Evolutionary conservation across 2,888 invertebrate genomes (phyloP).

Genomic region (Leptogaster cylindrica): DNA sequence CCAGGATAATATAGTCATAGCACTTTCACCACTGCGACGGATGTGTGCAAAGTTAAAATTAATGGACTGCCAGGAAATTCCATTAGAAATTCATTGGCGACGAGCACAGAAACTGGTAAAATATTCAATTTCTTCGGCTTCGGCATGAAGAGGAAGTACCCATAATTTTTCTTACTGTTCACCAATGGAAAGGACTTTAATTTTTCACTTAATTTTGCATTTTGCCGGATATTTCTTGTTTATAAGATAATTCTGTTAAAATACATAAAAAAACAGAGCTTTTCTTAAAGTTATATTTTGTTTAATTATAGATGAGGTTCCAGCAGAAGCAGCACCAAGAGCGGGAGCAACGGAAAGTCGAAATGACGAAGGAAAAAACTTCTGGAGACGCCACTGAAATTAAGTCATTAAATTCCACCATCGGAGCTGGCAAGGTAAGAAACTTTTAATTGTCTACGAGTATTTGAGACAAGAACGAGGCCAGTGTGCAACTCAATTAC

Average conservation of each 20-base stretch:
- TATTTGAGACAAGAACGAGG: no score
- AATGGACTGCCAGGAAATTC: constrained; percentile 38
- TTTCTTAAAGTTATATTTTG: constrained; percentile 48
- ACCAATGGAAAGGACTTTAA: not conserved
- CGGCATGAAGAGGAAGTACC: not conserved
- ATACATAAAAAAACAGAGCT: not conserved
- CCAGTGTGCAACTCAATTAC: no score
- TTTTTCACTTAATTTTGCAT: not conserved
- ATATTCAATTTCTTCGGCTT: constrained; percentile 13
- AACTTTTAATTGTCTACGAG: no score
- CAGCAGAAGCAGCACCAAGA: constrained; percentile 83
- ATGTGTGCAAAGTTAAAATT: constrained; percentile 42
- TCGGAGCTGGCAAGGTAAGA: constrained; percentile 58
- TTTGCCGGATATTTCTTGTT: not conserved
- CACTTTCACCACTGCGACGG: not conserved
- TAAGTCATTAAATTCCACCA: constrained; percentile 49
- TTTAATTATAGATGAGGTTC: constrained; percentile 73
- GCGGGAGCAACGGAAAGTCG: constrained; percentile 77
- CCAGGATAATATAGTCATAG: no score
- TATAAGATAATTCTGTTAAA: not conserved
- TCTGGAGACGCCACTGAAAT: constrained; percentile 42
- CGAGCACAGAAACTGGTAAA: constrained; percentile 1
- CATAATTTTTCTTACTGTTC: not conserved
- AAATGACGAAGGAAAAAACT: constrained; percentile 61
- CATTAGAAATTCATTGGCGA: constrained; percentile 30